Base-by-base conservation (phyloP, 2,797 vertebrate species). In the Tapera naevia region DNA sequence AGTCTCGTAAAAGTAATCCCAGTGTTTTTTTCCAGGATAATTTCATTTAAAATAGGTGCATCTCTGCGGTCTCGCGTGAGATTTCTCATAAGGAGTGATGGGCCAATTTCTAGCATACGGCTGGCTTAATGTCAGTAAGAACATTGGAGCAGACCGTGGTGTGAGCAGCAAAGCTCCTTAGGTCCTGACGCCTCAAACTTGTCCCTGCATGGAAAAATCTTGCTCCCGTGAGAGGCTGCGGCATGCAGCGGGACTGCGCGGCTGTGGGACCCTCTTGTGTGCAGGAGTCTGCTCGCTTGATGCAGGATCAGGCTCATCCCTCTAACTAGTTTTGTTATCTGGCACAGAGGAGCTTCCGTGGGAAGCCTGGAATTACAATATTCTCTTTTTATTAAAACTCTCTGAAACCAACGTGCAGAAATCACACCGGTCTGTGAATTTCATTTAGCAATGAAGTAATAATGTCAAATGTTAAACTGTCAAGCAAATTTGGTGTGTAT, bases 1-100 rank as follows among this genome's bases (percentile, higher is more conserved):
- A 88, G 88, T 32, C 87, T 61, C 46, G 78, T 90, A 80, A 90
- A 95, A 88, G 41, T 37, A 46, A 80, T 69, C 74, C 33, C 50
- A 16, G 72, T 69, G 10, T 32, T 30, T 88, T 80, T 80, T 75
- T 74, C 43, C 73, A 27, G 30, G 37, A 62, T 22, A 25, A 57
- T 91, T 91, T 79, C 43, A 14, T 25, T 54, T 85, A 14, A 85
- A 88, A 80, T 61, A 67, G 91, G 70, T 51, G 48, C 6, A 48
- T 74, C 30, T 39, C 45, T 54, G 67, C 8, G 0, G 73, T 33
- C 80, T 11, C 3, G 21, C 23, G 0, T 25, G 72, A 74, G 54
- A 1, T 50, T 50, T 27, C 76, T 65, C 22, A 7, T 3, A 10
- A 16, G 2, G 7, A 45, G 61, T 1, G 39, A 24, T 4, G 37